Percentiles rank a stretch among this genome's conserved stretches.
Conservation (phyloP, 2,797 vertebrate genomes). For the Rallus crepitans region DNA sequence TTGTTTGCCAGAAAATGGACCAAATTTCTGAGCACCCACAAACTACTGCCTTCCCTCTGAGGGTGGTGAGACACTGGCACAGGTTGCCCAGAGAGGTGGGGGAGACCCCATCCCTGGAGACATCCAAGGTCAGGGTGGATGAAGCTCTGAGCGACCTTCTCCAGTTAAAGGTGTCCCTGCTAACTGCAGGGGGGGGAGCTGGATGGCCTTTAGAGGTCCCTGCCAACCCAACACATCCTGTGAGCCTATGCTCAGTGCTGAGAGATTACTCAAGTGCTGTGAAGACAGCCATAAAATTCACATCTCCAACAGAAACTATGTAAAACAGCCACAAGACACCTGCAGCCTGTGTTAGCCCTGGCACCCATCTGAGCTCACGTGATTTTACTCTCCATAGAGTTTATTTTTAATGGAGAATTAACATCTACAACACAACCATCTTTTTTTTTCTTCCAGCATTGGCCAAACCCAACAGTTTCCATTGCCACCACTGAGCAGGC, state of each 20-base stretch:
- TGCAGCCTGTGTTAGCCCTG: background rate
- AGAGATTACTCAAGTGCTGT: background rate
- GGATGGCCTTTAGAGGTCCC: too few relatives aligned
- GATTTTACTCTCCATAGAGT: background rate
- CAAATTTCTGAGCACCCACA: background rate
- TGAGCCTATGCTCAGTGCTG: background rate
- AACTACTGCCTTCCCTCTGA: background rate
- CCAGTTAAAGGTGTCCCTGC: too few relatives aligned
- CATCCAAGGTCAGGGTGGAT: too few relatives aligned
- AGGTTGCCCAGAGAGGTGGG: too few relatives aligned
- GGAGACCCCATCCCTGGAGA: too few relatives aligned
- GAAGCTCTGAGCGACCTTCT: too few relatives aligned
- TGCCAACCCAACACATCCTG: too few relatives aligned
- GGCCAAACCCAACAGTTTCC: background rate
- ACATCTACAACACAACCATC: background rate
- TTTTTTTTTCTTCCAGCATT: too few relatives aligned
- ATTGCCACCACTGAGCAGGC: background rate
- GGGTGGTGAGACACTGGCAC: too few relatives aligned
- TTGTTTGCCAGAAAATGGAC: background rate
- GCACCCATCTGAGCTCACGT: background rate
- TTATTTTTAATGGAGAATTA: background rate
- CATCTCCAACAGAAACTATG: background rate
- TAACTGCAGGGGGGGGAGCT: too few relatives aligned
- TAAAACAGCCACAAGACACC: background rate
- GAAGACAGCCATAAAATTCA: background rate